phyloP scores from a whole-genome alignment of 1,140 invertebrate species.

The Tetramorium parvispinum region DNA sequence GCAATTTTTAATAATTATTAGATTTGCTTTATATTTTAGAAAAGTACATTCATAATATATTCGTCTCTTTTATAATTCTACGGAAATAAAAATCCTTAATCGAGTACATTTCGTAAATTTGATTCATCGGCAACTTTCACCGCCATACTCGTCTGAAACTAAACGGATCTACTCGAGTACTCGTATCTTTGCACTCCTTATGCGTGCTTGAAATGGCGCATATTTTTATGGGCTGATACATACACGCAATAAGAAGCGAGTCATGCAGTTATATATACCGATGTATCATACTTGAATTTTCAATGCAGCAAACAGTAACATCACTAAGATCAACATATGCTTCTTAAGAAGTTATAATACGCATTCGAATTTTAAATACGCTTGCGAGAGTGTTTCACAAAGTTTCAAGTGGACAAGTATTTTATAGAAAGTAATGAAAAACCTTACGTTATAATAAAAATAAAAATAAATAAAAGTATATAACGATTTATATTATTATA shows the following conservation, averaged over 20 bases:
- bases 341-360: neutral
- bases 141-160: neutral
- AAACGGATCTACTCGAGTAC: neutral
- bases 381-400: neutral
- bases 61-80: neutral
- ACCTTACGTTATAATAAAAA: too few relatives aligned
- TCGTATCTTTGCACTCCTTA: neutral
- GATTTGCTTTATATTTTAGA: neutral
- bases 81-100: neutral
- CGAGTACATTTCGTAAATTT: neutral
- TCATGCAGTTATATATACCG: neutral
- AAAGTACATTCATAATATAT: neutral
- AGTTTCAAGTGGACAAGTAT: too few relatives aligned
- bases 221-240: slow-evolving; percentile 39
- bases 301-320: neutral
- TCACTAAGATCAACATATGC: neutral
- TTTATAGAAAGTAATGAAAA: neutral
- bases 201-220: neutral
- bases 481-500: too few relatives aligned
- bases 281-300: neutral
- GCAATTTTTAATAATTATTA: slow-evolving; percentile 1
- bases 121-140: neutral
- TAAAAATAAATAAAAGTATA: too few relatives aligned
- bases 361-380: neutral
- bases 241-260: neutral